Evolutionary conservation across 2,888 invertebrate genomes (phyloP).

Genomic region (Steinernema scapterisci): DNA sequence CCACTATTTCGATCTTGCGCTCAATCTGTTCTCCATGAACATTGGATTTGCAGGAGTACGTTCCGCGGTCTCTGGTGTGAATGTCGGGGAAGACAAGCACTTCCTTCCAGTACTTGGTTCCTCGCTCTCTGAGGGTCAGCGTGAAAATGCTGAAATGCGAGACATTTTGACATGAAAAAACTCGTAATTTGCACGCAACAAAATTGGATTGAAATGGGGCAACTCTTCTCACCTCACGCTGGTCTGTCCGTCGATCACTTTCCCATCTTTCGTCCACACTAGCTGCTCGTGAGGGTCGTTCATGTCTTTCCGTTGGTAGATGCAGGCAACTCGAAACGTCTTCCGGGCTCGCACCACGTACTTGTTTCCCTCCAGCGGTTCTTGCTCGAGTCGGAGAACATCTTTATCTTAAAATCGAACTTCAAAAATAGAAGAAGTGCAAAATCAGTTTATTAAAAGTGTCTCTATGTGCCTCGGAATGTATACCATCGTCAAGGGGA

Average conservation of each 20-base stretch:
- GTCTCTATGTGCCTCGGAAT: no score
- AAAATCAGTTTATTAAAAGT: neutral
- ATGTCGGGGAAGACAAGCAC: conserved; percentile 52
- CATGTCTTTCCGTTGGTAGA: conserved; percentile 48
- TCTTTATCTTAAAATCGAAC: neutral
- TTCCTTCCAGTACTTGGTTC: conserved; percentile 47
- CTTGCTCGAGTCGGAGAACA: neutral
- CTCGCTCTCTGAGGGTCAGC: conserved; percentile 43
- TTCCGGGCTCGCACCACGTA: conserved; percentile 38
- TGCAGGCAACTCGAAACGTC: conserved; percentile 45
- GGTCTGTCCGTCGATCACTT: conserved; percentile 51
- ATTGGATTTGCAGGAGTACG: conserved; percentile 48
- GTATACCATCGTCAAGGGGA: no score
- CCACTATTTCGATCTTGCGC: conserved; percentile 44
- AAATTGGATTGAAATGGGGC: no score
- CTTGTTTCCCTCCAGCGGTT: conserved; percentile 4
- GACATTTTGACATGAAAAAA: no score
- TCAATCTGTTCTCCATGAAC: conserved; percentile 46
- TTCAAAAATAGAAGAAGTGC: neutral
- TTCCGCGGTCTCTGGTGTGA: conserved; percentile 45
- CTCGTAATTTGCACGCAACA: no score
- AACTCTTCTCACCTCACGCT: conserved; percentile 45
- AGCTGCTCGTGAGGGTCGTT: conserved; percentile 47
- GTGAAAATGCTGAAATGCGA: conserved; percentile 49
- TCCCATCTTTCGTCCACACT: conserved; percentile 53